Conservation (phyloP, 2,113 vertebrate species). For the Ptilonorhynchus violaceus region DNA sequence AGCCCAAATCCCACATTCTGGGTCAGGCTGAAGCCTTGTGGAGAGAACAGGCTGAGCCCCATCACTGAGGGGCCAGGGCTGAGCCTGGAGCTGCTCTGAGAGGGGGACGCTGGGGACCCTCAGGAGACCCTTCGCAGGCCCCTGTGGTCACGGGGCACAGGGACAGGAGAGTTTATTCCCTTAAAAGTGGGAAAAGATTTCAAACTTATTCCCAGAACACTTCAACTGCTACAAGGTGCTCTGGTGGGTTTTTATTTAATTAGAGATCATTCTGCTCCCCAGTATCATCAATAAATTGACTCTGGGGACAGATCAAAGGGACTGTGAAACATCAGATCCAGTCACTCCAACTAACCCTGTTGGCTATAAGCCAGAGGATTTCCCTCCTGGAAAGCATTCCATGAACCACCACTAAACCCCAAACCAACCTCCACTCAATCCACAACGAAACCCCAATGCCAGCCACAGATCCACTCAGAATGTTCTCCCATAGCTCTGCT, state of each 20-base stretch:
- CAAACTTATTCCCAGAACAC: not conserved
- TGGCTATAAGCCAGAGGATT: not conserved
- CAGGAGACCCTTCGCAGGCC: too few species aligned
- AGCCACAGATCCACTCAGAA: rapidly evolving
- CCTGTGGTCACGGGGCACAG: not conserved
- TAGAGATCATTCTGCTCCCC: not conserved
- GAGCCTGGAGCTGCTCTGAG: not conserved
- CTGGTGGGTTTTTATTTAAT: not conserved
- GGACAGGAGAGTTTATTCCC: not conserved
- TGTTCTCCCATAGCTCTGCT: not conserved
- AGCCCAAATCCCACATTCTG: not conserved
- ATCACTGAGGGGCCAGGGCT: not conserved
- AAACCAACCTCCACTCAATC: rapidly evolving
- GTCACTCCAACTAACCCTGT: not conserved
- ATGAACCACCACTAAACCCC: not conserved
- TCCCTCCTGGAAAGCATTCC: not conserved
- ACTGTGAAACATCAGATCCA: not conserved
- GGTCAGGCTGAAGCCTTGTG: not conserved
- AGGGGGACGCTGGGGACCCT: not conserved
- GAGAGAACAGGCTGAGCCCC: not conserved
- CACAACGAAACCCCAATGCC: not conserved
- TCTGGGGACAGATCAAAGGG: not conserved
- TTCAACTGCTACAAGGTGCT: not conserved
- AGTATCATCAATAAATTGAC: not conserved
- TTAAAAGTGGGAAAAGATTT: not conserved